Percentiles rank a stretch among this genome's conserved stretches.
Conservation (phyloP, 2,797 vertebrate genomes). For the Ibycter americanus region DNA sequence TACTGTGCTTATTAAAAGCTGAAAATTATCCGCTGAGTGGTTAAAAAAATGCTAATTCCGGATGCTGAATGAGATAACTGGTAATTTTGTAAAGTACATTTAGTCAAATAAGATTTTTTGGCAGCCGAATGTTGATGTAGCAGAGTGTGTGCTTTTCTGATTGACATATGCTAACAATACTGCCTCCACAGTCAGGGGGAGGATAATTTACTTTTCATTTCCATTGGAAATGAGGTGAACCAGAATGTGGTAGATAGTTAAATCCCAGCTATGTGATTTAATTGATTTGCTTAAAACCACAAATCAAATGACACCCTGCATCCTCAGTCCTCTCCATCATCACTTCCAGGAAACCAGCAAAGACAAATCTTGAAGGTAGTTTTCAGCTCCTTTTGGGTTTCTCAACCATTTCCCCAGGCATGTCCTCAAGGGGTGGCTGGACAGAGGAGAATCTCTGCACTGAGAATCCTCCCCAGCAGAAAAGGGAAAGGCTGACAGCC, state of each 20-base stretch:
- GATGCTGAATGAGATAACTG: constrained; percentile 10
- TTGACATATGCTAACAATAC: constrained; percentile 62
- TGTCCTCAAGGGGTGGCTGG: background rate
- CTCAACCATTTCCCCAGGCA: background rate
- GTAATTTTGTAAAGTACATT: constrained; percentile 46
- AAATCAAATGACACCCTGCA: background rate
- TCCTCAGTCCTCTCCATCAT: background rate
- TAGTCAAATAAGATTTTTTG: constrained; percentile 51
- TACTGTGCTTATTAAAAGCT: background rate
- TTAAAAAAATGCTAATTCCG: constrained; percentile 15
- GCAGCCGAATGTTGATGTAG: constrained; percentile 45
- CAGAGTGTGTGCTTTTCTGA: constrained; percentile 51
- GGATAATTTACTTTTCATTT: constrained; percentile 62
- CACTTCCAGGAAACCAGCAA: background rate
- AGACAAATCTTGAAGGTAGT: background rate
- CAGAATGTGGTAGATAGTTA: constrained; percentile 19
- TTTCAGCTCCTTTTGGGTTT: background rate
- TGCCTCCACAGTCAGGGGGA: constrained; percentile 48
- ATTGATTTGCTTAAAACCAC: background rate
- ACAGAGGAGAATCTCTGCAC: background rate
- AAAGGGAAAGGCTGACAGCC: background rate
- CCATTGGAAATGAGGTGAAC: constrained; percentile 61
- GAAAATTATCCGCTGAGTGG: constrained; percentile 15
- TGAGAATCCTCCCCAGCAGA: background rate
- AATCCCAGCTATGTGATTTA: background rate